Evolutionary conservation across 1,140 invertebrate species (phyloP).

Genomic region (Plectus sambesii): DNA sequence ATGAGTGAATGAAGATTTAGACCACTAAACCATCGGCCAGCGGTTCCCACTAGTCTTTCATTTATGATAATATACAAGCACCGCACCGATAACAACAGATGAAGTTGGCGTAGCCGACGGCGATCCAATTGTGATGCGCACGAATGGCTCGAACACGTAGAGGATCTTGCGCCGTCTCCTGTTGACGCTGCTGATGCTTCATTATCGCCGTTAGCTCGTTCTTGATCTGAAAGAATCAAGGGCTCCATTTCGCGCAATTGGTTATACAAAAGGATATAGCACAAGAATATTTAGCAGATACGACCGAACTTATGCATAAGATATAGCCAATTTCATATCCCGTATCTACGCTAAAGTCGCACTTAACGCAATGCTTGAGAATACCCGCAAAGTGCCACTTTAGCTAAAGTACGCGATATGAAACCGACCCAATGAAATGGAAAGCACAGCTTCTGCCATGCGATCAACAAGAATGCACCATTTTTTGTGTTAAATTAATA

Average conservation of each 20-base stretch:
- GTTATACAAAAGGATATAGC: no score
- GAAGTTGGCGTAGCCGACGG: conserved; percentile 86
- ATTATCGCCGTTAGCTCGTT: conserved; percentile 18
- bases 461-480: no score
- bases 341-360: no score
- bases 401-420: no score
- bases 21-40: no score
- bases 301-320: neutral
- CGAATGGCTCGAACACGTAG: conserved; percentile 80
- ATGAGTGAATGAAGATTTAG: no score
- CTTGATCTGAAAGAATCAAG: conserved; percentile 6
- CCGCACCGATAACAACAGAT: conserved; percentile 77
- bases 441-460: no score
- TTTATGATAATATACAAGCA: neutral
- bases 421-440: no score
- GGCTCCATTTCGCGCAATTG: neutral
- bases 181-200: conserved; percentile 1
- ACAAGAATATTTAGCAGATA: conserved; percentile 10
- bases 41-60: no score
- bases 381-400: no score
- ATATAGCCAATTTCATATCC: conserved; percentile 1
- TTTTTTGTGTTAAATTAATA: no score
- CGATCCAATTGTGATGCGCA: conserved; percentile 95
- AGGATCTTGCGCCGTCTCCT: conserved; percentile 61
- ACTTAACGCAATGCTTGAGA: no score